Evolutionary conservation across 2,797 vertebrate species (phyloP), one percentile per base, ranked within the genome.

Genomic region (Diceros bicornis): DNA sequence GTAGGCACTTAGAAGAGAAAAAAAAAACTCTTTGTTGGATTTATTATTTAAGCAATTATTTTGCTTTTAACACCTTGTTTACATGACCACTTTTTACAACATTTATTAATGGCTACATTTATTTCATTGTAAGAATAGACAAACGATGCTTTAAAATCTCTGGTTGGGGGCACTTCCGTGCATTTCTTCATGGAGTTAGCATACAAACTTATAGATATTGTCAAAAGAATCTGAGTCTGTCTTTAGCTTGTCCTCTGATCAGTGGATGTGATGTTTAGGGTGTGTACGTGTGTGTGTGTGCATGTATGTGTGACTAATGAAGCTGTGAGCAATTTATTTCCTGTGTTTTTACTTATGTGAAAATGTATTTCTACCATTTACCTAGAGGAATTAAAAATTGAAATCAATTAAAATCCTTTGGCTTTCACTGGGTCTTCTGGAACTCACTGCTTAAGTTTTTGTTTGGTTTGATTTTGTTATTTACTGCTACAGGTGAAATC

Each of bases 381-480:
- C 32, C 37, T 18, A 68, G 7, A 52, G 32, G 6, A 90, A 78
- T 44, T 91, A 78, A 41, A 77, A 57, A 50, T 32, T 78, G 20
- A 89, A 88, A 78, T 47, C 4, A 55, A 16, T 52, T 62, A 77
- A 75, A 61, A 75, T 75, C 21, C 5, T 61, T 91, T 93, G 47
- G 17, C 18, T 94, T 83, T 75, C 9, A 18, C 17, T 57, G 13
- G 14, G 29, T 78, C 52, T 86, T 82, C 32, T 66, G 25, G n/a
- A 37, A 71, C 13, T 84, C 5, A 62, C 20, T 93, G 27, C 25
- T 55, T 83, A n/a, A 21, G 6, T 50, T 92, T 64, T 72, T 37
- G 9, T 96, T 93, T 68, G 8, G 25, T 75, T 85, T 62, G 25
- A 27, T 91, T 94, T 89, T 75, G n/a, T 66, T 37, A 52, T 64